Conservation (phyloP, 2,888 invertebrate species). For the Hyposoter dolosus region DNA sequence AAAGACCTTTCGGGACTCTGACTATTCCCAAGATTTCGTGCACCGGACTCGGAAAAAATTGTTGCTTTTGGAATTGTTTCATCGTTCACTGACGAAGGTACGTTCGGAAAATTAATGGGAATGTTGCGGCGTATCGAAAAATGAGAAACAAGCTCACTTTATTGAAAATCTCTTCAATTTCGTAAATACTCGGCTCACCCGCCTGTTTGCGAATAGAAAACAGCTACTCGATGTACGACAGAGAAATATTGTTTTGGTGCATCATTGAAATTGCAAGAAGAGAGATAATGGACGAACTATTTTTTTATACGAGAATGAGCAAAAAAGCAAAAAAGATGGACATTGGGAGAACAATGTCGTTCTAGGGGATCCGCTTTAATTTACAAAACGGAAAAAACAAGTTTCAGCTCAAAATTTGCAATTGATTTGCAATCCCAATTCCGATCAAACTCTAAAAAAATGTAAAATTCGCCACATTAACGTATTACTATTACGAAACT, state of each 20-base stretch:
- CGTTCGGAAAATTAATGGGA: background rate
- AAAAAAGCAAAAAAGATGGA: constrained; percentile 16
- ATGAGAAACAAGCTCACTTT: background rate
- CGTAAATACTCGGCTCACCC: constrained; percentile 53
- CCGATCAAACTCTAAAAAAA: constrained; percentile 16
- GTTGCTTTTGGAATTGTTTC: constrained; percentile 1
- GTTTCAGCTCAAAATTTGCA: constrained; percentile 20
- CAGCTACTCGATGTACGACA: constrained; percentile 29
- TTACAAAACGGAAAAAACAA: background rate
- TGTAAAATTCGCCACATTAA: background rate
- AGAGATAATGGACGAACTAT: constrained; percentile 35
- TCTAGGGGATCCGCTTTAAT: background rate
- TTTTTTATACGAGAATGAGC: constrained; percentile 54
- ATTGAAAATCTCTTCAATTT: background rate
- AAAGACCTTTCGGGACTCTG: background rate
- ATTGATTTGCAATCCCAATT: no score
- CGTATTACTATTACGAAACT: no score
- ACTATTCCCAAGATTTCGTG: constrained; percentile 12
- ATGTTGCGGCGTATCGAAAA: background rate
- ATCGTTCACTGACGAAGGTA: constrained; percentile 22
- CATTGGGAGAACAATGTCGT: background rate
- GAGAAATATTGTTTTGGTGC: constrained; percentile 40
- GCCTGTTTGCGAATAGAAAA: constrained; percentile 44
- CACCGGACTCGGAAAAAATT: constrained; percentile 1
- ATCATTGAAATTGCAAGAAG: constrained; percentile 13